Conservation (phyloP, 2,113 vertebrate species). For the Cavia porcellus region DNA sequence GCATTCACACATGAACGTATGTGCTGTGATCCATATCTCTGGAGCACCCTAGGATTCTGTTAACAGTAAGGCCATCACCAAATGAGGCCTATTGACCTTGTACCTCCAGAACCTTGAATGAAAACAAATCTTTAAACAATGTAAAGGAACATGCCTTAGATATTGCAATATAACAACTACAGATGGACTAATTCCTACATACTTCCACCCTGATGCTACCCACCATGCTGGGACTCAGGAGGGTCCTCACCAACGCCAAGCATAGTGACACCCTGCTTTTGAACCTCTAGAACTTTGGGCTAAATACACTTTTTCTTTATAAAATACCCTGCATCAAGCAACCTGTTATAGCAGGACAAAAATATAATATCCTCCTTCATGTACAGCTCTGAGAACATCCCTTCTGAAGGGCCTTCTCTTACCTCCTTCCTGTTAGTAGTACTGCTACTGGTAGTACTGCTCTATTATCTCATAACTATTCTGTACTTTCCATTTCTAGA, state of each 20-base stretch:
- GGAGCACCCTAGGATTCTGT: neutral
- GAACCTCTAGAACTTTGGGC: neutral
- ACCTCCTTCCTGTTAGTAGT: too few relatives aligned
- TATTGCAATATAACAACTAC: neutral
- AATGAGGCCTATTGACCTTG: neutral
- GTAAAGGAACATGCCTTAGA: neutral
- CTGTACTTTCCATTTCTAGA: neutral
- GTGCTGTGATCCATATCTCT: neutral
- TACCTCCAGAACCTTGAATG: neutral
- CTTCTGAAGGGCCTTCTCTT: neutral
- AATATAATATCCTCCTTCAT: neutral
- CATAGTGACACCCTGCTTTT: neutral
- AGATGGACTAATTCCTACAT: neutral
- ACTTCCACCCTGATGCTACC: neutral
- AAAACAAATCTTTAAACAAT: neutral
- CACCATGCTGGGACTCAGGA: neutral
- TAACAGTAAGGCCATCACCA: neutral
- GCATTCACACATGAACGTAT: too few relatives aligned
- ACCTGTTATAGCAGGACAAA: neutral
- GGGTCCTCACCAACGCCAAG: neutral
- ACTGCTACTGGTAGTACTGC: neutral
- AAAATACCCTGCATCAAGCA: neutral
- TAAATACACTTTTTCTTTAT: neutral
- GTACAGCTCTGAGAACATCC: neutral
- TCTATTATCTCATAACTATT: neutral